A percentile compares a stretch with the other conserved stretches of the same genome.
Conservation (phyloP, 2,888 invertebrate species). For the Apamea anceps region DNA sequence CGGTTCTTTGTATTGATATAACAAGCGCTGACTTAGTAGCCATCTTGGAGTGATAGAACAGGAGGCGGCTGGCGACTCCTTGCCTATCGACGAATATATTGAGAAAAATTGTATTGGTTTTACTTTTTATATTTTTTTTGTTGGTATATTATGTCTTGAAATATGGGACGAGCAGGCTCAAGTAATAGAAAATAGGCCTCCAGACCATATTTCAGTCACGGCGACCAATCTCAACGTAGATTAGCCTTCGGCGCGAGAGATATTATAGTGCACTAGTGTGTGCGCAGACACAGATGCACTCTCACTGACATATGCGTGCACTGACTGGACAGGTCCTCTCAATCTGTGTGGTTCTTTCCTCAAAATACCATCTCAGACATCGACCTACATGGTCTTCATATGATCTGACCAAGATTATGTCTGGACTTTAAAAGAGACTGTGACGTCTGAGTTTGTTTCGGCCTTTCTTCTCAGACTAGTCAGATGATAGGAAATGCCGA, state of each 20-base stretch:
- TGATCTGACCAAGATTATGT: too few species aligned
- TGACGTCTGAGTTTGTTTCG: too few species aligned
- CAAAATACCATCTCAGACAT: too few species aligned
- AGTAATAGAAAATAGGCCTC: not conserved
- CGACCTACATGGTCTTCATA: too few species aligned
- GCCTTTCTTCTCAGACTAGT: too few species aligned
- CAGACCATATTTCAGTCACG: not conserved
- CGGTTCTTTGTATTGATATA: slow-evolving; percentile 79
- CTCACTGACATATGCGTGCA: too few species aligned
- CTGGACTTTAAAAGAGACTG: too few species aligned
- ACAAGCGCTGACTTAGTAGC: slow-evolving; percentile 72
- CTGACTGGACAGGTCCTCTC: too few species aligned
- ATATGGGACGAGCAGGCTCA: not conserved
- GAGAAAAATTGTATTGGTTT: not conserved
- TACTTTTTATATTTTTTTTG: not conserved
- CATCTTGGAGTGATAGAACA: slow-evolving; percentile 29
- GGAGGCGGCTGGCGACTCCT: slow-evolving; percentile 7
- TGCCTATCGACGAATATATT: too few species aligned
- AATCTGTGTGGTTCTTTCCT: too few species aligned
- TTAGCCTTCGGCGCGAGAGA: not conserved
- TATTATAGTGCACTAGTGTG: not conserved
- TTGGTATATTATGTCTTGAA: not conserved
- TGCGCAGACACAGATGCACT: not conserved
- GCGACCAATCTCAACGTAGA: not conserved
- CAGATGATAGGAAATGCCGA: too few species aligned